Evolutionary conservation across 1,140 invertebrate genomes (phyloP), one percentile per base, ranked within the genome.

Genomic region (Papilio dardanus): DNA sequence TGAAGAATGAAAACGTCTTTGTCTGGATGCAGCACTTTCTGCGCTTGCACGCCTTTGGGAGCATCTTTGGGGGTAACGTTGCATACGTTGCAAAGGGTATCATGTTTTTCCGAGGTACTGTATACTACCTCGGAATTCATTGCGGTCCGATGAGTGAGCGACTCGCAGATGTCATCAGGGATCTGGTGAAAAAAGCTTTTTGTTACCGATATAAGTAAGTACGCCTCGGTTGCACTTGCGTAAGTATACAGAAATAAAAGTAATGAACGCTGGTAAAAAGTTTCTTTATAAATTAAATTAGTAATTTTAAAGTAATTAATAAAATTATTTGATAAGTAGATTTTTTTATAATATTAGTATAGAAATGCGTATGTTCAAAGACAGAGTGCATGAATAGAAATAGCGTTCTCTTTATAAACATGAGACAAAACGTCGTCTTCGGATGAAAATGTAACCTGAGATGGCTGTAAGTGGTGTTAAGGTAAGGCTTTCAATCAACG

Each of bases 1-100:
- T 93, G 92, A 46, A 93, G 40, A 4, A 92, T 76, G 62, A 93
- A 93, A 0, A 93, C 87, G 50, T 93, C 90, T 75, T 93, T 93
- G 75, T 93, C 89, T 5, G 90, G 91, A 76, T 91, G 88, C 0
- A 93, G 75, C 0, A 91, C 83, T 74, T 93, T 93, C 28, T 93
- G 90, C 0, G 90, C 92, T 50, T 90, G 78, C 0, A 92, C 90
- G 0, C 89, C 89, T 58, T 90, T 91, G 0, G 91, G 91, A 0
- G 91, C 90, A 31, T 91, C 84, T 8, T 85, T 76, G 0, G 91
- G 90, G 0, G 90, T 93, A 0, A 93, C 86, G 71, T 93, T 90
- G 75, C 90, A 93, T 0, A 87, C 75, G 21, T 84, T 83, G 74
- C 90, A 92, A 2, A 91, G 66, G 0, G 75, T 85, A 6, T 86